Conservation (phyloP, 1,140 invertebrate genomes). For the Sarcophaga peregrina region DNA sequence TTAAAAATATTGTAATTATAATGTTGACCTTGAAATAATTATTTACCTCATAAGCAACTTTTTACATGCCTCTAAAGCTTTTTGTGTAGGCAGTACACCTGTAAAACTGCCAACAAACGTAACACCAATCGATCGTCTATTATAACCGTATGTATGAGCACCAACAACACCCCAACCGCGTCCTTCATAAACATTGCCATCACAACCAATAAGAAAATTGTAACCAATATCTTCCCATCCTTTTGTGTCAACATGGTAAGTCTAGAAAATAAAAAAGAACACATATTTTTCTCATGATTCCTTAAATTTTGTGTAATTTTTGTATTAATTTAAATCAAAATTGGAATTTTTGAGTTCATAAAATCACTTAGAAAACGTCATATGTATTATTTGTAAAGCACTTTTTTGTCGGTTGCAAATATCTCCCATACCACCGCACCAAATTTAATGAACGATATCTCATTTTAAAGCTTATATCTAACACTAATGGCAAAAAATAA, state of each 20-base stretch:
- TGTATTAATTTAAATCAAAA: not conserved
- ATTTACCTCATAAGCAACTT: conserved; percentile 58
- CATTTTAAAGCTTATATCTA: too few species aligned
- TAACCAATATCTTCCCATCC: conserved; percentile 73
- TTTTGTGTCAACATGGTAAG: conserved; percentile 70
- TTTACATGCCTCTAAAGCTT: conserved; percentile 60
- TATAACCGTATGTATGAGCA: conserved; percentile 75
- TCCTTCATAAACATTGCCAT: conserved; percentile 74
- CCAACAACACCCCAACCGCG: conserved; percentile 76
- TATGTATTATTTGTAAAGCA: too few species aligned
- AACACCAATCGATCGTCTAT: conserved; percentile 73
- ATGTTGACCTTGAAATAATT: not conserved
- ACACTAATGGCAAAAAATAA: too few species aligned
- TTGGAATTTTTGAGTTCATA: too few species aligned
- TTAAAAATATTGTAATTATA: not conserved
- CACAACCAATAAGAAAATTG: conserved; percentile 75
- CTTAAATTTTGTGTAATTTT: not conserved
- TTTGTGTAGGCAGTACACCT: conserved; percentile 60
- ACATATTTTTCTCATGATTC: not conserved
- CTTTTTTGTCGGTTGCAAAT: too few species aligned
- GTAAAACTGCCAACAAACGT: conserved; percentile 74
- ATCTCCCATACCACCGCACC: too few species aligned
- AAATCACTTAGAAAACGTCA: too few species aligned
- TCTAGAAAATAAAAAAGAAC: conserved; percentile 44
- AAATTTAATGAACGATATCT: too few species aligned